phyloP scores from a whole-genome alignment of 1,140 invertebrate species.

The Procambarus clarkii region DNA sequence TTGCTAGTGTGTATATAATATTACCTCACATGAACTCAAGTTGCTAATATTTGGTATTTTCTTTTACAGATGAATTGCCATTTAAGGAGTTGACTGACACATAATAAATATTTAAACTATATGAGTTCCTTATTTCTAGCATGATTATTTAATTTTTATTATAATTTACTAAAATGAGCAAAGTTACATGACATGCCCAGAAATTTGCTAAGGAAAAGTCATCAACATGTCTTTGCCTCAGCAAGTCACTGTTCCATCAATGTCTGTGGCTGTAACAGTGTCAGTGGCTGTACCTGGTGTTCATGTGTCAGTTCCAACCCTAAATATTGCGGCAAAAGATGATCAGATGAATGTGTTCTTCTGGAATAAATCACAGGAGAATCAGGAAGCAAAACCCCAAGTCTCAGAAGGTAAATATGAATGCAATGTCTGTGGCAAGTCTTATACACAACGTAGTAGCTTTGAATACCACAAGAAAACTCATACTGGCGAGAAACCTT shows the following conservation, averaged over 20 bases:
- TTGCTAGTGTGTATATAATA: no score
- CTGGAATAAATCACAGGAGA: slow-evolving; percentile 42
- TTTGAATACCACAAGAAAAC: slow-evolving; percentile 77
- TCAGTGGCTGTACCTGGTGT: slow-evolving; percentile 19
- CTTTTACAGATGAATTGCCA: neutral
- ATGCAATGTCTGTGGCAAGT: slow-evolving; percentile 75
- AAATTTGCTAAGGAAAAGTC: neutral
- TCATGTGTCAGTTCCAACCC: slow-evolving; percentile 20
- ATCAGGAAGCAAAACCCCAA: slow-evolving; percentile 28
- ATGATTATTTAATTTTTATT: neutral
- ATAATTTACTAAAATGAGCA: neutral
- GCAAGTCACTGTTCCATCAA: slow-evolving; percentile 18
- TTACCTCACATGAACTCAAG: neutral
- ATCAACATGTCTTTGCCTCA: slow-evolving; percentile 22
- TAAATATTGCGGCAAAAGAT: slow-evolving; percentile 3
- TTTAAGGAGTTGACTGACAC: neutral
- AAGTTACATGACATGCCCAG: neutral
- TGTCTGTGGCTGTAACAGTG: slow-evolving; percentile 28
- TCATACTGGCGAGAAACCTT: slow-evolving; percentile 77
- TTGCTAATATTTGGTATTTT: neutral
- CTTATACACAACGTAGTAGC: slow-evolving; percentile 65
- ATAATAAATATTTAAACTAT: neutral
- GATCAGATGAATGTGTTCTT: slow-evolving; percentile 27
- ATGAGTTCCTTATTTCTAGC: neutral
- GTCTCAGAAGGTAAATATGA: slow-evolving; percentile 38